These are phyloP conservation scores for Zaprionus davidi DNA, from an alignment of 1,140 invertebrate species.

Conservation along the genomic window DNA sequence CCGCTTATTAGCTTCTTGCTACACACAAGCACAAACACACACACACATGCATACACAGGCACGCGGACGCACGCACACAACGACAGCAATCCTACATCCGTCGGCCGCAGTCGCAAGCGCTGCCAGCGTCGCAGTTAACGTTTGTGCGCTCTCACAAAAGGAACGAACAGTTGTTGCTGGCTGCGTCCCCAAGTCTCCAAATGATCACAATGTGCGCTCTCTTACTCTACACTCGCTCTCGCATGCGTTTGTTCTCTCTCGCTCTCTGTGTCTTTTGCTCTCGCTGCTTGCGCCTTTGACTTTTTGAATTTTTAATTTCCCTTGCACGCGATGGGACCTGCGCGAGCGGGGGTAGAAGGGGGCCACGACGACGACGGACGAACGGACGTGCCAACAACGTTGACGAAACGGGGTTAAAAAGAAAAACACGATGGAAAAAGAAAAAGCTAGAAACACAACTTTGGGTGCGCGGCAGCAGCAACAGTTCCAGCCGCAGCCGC, in stretches of 20 bases:
- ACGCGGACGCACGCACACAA: slow-evolving; percentile 30
- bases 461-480: slow-evolving; percentile 60
- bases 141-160: slow-evolving; percentile 58
- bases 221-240: slow-evolving; percentile 38
- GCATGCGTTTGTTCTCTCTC: not conserved
- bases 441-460: slow-evolving; percentile 69
- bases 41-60: not conserved
- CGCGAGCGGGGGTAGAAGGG: not conserved
- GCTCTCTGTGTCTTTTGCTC: slow-evolving; percentile 12
- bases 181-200: slow-evolving; percentile 67
- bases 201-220: slow-evolving; percentile 23
- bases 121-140: slow-evolving; percentile 37
- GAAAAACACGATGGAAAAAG: slow-evolving; percentile 79
- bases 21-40: slow-evolving; percentile 36
- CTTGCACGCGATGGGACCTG: slow-evolving; percentile 65
- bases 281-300: slow-evolving; percentile 76
- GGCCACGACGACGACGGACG: slow-evolving; percentile 12
- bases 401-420: slow-evolving; percentile 81
- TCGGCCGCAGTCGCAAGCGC: slow-evolving; percentile 51
- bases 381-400: slow-evolving; percentile 57
- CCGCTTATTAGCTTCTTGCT: slow-evolving; percentile 57
- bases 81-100: slow-evolving; percentile 73
- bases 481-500: slow-evolving; percentile 10
- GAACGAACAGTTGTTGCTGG: slow-evolving; percentile 60
- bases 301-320: slow-evolving; percentile 82